Conservation (phyloP, 2,797 vertebrate genomes). For the Myotis daubentonii region DNA sequence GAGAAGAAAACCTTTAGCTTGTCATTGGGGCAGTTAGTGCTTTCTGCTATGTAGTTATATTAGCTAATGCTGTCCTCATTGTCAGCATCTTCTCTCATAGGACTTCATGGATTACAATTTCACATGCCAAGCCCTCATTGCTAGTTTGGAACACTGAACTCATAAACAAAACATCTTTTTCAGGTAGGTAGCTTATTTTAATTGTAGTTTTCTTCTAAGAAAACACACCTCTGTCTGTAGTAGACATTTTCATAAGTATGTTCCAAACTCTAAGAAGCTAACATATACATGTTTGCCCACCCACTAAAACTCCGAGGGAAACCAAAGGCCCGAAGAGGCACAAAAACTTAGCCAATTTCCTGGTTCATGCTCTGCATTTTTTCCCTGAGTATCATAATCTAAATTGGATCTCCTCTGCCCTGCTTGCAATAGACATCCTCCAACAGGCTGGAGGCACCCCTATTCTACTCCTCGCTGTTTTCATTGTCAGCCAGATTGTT, state of each 20-base stretch:
- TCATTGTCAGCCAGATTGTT: constrained; percentile 6
- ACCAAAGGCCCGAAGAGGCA: neutral
- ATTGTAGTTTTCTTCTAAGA: neutral
- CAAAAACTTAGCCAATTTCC: neutral
- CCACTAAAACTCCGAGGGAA: neutral
- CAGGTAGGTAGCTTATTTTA: neutral
- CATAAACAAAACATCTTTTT: neutral
- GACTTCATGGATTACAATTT: neutral
- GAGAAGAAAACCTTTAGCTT: neutral
- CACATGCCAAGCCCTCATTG: neutral
- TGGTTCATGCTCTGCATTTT: neutral
- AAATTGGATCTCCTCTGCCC: neutral
- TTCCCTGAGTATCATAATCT: neutral
- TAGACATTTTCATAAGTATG: neutral
- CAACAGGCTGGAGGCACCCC: neutral
- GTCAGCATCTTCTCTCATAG: neutral
- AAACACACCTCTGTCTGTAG: neutral
- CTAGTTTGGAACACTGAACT: neutral
- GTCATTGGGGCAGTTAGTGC: neutral
- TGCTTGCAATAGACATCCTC: neutral
- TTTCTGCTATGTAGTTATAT: neutral
- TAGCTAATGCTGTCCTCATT: neutral
- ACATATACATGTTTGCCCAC: neutral
- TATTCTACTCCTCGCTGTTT: neutral
- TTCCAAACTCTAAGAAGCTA: neutral